Evolutionary conservation across 2,888 invertebrate genomes (phyloP).

Genomic region (Altica lythri): DNA sequence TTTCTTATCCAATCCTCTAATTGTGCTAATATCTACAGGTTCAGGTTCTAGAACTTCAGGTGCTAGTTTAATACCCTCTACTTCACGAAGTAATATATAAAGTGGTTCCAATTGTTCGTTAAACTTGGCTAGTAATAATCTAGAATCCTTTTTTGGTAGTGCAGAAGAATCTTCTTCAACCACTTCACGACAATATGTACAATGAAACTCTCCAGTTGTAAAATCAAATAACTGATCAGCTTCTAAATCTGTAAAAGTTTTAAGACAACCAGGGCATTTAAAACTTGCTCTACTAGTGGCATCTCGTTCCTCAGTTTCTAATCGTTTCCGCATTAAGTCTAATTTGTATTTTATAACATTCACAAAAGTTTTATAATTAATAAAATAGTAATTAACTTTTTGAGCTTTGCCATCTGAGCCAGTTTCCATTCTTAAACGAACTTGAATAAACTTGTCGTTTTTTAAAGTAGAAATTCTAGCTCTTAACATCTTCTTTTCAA

Average conservation of each 20-base stretch:
- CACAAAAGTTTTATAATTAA: slow-evolving; percentile 95
- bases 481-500: slow-evolving; percentile 91
- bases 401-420: slow-evolving; percentile 93
- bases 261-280: slow-evolving; percentile 87
- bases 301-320: slow-evolving; percentile 94
- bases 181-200: slow-evolving; percentile 86
- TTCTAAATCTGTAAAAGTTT: slow-evolving; percentile 95
- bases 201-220: slow-evolving; percentile 82
- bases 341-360: slow-evolving; percentile 98
- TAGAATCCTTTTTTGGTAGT: slow-evolving; percentile 89
- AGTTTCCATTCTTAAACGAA: slow-evolving; percentile 92
- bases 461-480: slow-evolving; percentile 83
- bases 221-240: slow-evolving; percentile 89
- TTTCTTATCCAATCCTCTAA: slow-evolving; percentile 66
- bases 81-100: slow-evolving; percentile 86
- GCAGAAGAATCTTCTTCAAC: slow-evolving; percentile 96
- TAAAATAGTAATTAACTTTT: slow-evolving; percentile 96
- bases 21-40: slow-evolving; percentile 85
- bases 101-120: slow-evolving; percentile 93
- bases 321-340: slow-evolving; percentile 91
- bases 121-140: slow-evolving; percentile 83
- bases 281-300: slow-evolving; percentile 95
- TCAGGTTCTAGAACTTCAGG: slow-evolving; percentile 95
- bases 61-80: slow-evolving; percentile 90
- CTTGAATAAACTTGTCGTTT: slow-evolving; percentile 93